These are phyloP conservation scores for Automeris io DNA, from an alignment of 2,888 invertebrate genomes.

Conservation along the genomic window DNA sequence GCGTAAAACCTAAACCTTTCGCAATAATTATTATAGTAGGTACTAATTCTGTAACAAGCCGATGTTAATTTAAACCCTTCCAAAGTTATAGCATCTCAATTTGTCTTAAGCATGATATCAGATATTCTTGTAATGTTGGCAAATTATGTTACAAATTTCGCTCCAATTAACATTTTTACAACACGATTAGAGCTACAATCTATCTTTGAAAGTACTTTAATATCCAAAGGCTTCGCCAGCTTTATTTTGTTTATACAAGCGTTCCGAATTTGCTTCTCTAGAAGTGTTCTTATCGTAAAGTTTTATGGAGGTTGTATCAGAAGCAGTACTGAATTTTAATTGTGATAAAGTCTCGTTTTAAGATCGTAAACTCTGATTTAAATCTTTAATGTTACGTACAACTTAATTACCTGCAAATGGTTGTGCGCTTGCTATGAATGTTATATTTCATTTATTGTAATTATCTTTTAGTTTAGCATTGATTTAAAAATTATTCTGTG, in stretches of 20 bases:
- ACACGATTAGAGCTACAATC: not conserved
- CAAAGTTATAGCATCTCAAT: not conserved
- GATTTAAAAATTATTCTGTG: not conserved
- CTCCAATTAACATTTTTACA: constrained; percentile 5
- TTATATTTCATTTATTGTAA: not conserved
- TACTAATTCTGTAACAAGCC: too few species aligned
- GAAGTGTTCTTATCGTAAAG: constrained; percentile 23
- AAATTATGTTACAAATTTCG: not conserved
- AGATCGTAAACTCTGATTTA: constrained; percentile 24
- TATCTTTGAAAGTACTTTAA: constrained; percentile 1
- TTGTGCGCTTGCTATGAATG: not conserved
- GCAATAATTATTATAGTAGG: too few species aligned
- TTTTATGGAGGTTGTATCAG: constrained; percentile 26
- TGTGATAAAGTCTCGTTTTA: constrained; percentile 27
- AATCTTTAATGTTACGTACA: constrained; percentile 16
- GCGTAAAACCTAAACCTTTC: too few species aligned
- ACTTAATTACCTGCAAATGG: constrained; percentile 2
- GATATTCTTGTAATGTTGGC: not conserved
- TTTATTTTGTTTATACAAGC: constrained; percentile 5
- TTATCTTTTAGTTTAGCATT: not conserved
- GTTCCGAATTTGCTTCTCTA: constrained; percentile 20
- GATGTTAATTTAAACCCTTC: too few species aligned
- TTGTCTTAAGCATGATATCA: not conserved
- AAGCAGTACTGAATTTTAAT: constrained; percentile 27
- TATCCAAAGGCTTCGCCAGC: constrained; percentile 1